phyloP scores from a whole-genome alignment of 1,140 invertebrate species.

The Lepidurus arcticus region DNA sequence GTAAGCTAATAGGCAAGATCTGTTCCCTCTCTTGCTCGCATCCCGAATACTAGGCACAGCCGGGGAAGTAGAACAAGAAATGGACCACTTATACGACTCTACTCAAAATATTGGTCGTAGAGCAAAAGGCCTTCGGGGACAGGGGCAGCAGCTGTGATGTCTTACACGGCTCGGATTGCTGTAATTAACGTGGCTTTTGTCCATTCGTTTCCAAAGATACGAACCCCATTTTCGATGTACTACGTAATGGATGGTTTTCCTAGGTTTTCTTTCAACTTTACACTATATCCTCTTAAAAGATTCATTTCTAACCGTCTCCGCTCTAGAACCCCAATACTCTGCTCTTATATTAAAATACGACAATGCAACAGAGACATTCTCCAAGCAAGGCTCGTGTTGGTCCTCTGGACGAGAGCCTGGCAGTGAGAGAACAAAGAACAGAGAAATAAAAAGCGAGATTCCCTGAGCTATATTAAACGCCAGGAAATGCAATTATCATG shows the following conservation, averaged over 20 bases:
- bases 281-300: background rate
- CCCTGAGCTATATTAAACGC: background rate
- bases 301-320: background rate
- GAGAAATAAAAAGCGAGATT: background rate
- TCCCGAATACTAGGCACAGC: background rate
- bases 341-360: background rate
- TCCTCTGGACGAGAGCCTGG: background rate
- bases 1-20: slow-evolving; percentile 21
- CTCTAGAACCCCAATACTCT: background rate
- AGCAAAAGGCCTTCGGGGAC: background rate
- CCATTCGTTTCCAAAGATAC: background rate
- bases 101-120: background rate
- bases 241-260: background rate
- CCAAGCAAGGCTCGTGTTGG: background rate
- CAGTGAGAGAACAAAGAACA: background rate
- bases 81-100: background rate
- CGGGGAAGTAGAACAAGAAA: background rate
- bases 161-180: background rate
- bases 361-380: background rate
- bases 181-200: slow-evolving; percentile 10
- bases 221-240: background rate
- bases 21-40: background rate
- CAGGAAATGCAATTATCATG: background rate
- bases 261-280: background rate
- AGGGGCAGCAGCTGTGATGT: background rate